A percentile compares a stretch with the other conserved stretches of the same genome.
phyloP scores from a whole-genome alignment of 2,888 invertebrate species.

The Lasioglossum figueresi region DNA sequence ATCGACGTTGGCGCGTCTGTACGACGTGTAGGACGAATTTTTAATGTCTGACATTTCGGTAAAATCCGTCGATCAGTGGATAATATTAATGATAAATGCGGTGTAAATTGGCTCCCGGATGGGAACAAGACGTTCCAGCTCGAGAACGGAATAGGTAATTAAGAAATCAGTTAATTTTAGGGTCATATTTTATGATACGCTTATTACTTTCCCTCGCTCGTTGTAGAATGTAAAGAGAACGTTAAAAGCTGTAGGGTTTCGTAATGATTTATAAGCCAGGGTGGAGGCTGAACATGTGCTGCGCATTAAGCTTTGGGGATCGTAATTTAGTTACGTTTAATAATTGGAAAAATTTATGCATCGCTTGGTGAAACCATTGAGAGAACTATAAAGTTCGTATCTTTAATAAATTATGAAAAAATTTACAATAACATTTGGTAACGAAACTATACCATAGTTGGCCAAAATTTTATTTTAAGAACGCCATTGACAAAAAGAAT shows the following conservation, averaged over 20 bases:
- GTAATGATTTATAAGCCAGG: slow-evolving; percentile 76
- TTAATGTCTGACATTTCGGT: not conserved
- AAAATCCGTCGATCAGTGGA: slow-evolving; percentile 29
- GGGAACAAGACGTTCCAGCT: slow-evolving; percentile 52
- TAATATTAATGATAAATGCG: slow-evolving; percentile 71
- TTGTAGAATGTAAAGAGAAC: slow-evolving; percentile 67
- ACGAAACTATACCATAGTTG: not conserved
- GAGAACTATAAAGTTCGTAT: too few relatives aligned
- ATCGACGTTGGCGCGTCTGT: not conserved
- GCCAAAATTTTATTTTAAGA: not conserved
- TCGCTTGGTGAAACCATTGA: not conserved
- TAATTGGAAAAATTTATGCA: slow-evolving; percentile 42
- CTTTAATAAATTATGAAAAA: not conserved
- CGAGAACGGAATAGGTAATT: slow-evolving; percentile 80
- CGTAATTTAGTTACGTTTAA: slow-evolving; percentile 63
- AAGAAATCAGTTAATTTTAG: slow-evolving; percentile 82
- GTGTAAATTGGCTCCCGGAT: slow-evolving; percentile 72
- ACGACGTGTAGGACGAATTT: not conserved
- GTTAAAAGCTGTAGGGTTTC: slow-evolving; percentile 65
- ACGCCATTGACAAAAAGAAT: not conserved
- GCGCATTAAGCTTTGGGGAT: slow-evolving; percentile 72
- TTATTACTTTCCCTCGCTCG: slow-evolving; percentile 60
- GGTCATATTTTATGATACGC: slow-evolving; percentile 79
- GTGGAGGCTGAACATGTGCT: slow-evolving; percentile 76
- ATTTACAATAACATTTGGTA: not conserved